A percentile compares a stretch with the other conserved stretches of the same genome.
Conservation (phyloP, 2,797 vertebrate genomes). For the Rhadinocentrus ornatus region DNA sequence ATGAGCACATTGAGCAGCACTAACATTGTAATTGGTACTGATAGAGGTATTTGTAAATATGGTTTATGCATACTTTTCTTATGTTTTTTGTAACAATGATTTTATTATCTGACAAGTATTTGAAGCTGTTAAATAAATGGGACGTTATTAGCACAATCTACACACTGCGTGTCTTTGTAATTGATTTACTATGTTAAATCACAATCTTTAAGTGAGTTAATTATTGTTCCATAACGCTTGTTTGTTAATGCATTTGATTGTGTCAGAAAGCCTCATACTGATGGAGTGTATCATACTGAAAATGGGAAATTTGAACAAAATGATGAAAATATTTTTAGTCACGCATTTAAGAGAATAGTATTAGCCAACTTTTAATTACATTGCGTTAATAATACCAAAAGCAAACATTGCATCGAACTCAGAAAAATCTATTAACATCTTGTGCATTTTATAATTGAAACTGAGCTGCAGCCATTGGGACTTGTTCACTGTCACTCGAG, state of each 20-base stretch:
- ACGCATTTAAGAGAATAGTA: neutral
- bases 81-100: neutral
- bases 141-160: neutral
- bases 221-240: neutral
- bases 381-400: neutral
- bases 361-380: neutral
- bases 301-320: neutral
- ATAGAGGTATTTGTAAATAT: neutral
- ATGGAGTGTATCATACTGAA: neutral
- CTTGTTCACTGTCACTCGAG: conserved; percentile 74
- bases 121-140: neutral
- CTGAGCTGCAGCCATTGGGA: conserved; percentile 72
- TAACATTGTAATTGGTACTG: neutral
- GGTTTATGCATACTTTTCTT: neutral
- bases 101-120: neutral
- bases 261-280: neutral
- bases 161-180: neutral
- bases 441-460: conserved; percentile 80
- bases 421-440: conserved; percentile 72
- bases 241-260: neutral
- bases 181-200: neutral
- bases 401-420: conserved; percentile 16
- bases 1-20: neutral
- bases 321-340: neutral
- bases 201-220: neutral